Base-by-base conservation (phyloP, 2,797 vertebrate genomes). In the Fistularia commersonii region DNA sequence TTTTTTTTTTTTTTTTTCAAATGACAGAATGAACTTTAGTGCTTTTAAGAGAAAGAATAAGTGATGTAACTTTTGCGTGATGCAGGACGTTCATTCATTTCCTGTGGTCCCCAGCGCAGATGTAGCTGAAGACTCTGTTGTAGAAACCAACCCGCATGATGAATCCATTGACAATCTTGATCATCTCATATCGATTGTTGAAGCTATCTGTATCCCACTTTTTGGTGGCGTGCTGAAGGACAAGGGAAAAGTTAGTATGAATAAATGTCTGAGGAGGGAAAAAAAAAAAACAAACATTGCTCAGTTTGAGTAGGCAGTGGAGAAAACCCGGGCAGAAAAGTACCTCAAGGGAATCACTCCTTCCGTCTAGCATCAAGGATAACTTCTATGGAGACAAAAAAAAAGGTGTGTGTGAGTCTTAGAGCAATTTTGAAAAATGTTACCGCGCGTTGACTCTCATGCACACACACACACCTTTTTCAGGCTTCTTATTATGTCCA, bases 141-240 rank as follows among this genome's bases (percentile, higher is more conserved):
- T 97, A 90, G 48, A 95, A 97, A 82, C 95, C 64, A 0, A 79
- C 54, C 0, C 96, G 91, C 5, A 88, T 3, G 0, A 76, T 62
- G 70, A 98, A 92, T 6, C 89, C 91, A 1, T 88, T 91, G 11
- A 98, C 87, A 7, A 80, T 48, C 0, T 86, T 58, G 33, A 90
- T 95, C 72, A 96, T 89, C 49, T 76, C 54, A 63, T 80, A 45
- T 40, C 91, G 79, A n/a, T 76, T 71, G 0, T 5, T 10, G 73
- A 76, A 94, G 32, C 76, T 32, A 41, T 51, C 0, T 0, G 0
- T 0, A 2, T 3, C 7, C 74, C 78, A 87, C 47, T 32, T 6
- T 1, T 3, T 13, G 12, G 10, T 9, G 8, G 2, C 1, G 0
- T 15, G 32, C 64, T 74, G n/a, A 51, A 41, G 45, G 42, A 39